Evolutionary conservation across 2,888 invertebrate species (phyloP).

Genomic region (Rhopalosiphum nymphaeae): DNA sequence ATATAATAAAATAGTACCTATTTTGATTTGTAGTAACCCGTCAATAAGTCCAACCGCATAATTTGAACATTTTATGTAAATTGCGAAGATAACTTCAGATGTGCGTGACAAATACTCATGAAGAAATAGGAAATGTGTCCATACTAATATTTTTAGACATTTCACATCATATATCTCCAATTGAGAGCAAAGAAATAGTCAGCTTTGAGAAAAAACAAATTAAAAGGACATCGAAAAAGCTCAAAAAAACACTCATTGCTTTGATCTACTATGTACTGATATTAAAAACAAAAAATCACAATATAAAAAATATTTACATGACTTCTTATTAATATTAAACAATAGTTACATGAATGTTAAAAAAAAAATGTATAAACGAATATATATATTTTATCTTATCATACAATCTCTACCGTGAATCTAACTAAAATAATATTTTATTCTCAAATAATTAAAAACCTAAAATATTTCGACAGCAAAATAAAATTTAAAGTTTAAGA

Average conservation of each 20-base stretch:
- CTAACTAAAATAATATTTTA: not conserved
- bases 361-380: no score
- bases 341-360: no score
- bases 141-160: not conserved
- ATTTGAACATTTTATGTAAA: not conserved
- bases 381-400: no score
- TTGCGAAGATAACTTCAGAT: not conserved
- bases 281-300: no score
- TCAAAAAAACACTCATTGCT: not conserved
- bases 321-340: no score
- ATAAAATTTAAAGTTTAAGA: not conserved
- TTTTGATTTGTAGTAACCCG: not conserved
- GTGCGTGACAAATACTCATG: not conserved
- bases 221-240: not conserved
- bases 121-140: no score
- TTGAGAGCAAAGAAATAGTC: rapidly evolving
- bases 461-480: not conserved
- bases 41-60: not conserved
- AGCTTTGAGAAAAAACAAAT: not conserved
- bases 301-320: no score
- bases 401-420: no score
- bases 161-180: not conserved
- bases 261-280: no score
- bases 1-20: not conserved
- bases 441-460: not conserved